Conservation (phyloP, 2,888 invertebrate genomes). For the Hydropsyche betteni region DNA sequence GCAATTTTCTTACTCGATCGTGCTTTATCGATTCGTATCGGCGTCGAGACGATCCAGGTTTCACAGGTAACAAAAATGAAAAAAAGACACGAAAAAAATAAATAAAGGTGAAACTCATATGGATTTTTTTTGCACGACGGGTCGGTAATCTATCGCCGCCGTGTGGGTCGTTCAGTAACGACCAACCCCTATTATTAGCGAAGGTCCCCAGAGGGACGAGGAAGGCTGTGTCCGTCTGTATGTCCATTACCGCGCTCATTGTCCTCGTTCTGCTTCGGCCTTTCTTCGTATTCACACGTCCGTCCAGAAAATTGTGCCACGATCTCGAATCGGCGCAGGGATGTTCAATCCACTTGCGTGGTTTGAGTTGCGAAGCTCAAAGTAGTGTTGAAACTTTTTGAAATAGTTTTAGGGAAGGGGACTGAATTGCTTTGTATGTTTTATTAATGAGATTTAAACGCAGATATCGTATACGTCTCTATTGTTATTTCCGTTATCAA, state of each 20-base stretch:
- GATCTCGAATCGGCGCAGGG: constrained; percentile 1
- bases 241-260: constrained; percentile 39
- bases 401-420: no score
- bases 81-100: constrained; percentile 36
- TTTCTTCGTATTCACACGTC: constrained; percentile 42
- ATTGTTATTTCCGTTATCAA: no score
- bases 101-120: constrained; percentile 40
- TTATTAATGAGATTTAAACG: no score
- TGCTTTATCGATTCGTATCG: not conserved
- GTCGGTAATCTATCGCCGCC: constrained; percentile 47
- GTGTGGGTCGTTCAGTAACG: constrained; percentile 32
- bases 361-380: not conserved
- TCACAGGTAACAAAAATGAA: constrained; percentile 42
- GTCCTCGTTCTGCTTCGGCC: constrained; percentile 30
- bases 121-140: constrained; percentile 45
- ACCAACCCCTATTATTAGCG: constrained; percentile 49
- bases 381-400: no score
- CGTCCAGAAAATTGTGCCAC: constrained; percentile 29
- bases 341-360: not conserved
- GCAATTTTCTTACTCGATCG: no score
- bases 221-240: constrained; percentile 41
- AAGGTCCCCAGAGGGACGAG: constrained; percentile 36
- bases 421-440: no score
- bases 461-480: no score
- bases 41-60: constrained; percentile 4